Conservation (phyloP, 2,888 invertebrate species). For the Shargacucullia verbasci region DNA sequence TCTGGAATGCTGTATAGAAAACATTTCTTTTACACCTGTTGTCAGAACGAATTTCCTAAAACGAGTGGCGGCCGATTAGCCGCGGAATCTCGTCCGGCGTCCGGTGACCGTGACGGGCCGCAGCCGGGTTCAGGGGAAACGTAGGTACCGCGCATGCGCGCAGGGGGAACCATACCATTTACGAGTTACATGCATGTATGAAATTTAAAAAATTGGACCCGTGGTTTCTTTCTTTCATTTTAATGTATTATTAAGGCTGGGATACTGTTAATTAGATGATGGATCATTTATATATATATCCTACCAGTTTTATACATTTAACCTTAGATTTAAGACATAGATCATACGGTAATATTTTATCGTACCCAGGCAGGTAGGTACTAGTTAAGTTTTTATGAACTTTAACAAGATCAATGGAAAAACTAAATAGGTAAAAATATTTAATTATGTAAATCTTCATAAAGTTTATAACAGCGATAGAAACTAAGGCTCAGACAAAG, state of each 20-base stretch:
- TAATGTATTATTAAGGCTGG: too few species aligned
- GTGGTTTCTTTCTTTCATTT: too few species aligned
- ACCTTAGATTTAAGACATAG: too few species aligned
- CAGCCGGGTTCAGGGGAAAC: constrained; percentile 54
- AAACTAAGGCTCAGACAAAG: constrained; percentile 3
- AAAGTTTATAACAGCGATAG: too few species aligned
- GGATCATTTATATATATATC: neutral
- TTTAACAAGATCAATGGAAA: too few species aligned
- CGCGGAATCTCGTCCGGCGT: constrained; percentile 58
- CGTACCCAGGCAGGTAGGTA: too few species aligned
- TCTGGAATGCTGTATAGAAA: constrained; percentile 57
- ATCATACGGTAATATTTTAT: too few species aligned
- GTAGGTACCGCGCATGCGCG: constrained; percentile 23
- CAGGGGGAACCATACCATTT: constrained; percentile 7
- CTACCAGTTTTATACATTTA: too few species aligned
- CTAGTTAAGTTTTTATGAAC: too few species aligned
- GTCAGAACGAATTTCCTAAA: constrained; percentile 50
- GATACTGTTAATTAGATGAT: neutral
- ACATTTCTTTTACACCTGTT: constrained; percentile 41
- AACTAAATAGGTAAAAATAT: too few species aligned
- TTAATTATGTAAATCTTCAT: too few species aligned
- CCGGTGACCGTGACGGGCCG: constrained; percentile 52
- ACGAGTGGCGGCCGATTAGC: constrained; percentile 44
- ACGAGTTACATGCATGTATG: neutral
- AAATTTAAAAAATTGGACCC: constrained; percentile 2